Conservation (phyloP, 1,140 invertebrate species). For the Araneus ventricosus region DNA sequence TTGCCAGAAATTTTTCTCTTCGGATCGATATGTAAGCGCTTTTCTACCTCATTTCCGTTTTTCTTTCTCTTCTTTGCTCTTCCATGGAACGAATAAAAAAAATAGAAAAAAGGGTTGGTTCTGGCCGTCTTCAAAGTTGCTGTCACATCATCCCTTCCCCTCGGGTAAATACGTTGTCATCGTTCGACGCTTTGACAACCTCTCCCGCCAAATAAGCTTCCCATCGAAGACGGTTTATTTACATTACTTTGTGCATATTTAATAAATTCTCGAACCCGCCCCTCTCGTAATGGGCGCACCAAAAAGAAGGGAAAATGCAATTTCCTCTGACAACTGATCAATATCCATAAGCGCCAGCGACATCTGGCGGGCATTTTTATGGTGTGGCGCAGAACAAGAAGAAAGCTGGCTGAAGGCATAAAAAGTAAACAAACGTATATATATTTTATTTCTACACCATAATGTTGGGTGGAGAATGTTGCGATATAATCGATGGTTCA, state of each 20-base stretch:
- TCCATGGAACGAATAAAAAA: neutral
- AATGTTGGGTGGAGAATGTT: neutral
- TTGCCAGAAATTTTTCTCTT: constrained; percentile 10
- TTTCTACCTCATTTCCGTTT: constrained; percentile 55
- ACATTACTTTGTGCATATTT: constrained; percentile 63
- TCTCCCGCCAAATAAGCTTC: constrained; percentile 1
- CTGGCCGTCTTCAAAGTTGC: constrained; percentile 24
- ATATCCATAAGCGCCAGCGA: constrained; percentile 66
- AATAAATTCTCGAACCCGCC: constrained; percentile 55
- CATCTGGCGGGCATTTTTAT: constrained; percentile 49
- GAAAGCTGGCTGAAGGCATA: neutral
- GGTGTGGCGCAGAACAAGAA: neutral
- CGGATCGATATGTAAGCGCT: constrained; percentile 21
- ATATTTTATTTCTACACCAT: neutral
- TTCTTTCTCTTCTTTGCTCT: constrained; percentile 1
- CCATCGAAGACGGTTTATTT: constrained; percentile 59
- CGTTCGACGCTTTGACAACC: neutral
- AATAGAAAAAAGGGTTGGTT: neutral
- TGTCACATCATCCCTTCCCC: constrained; percentile 53
- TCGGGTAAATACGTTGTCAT: constrained; percentile 44
- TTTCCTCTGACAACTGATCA: constrained; percentile 66
- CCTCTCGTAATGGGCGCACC: neutral
- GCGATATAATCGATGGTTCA: neutral
- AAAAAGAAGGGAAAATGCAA: constrained; percentile 33
- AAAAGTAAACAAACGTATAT: neutral